A percentile compares a stretch with the other conserved stretches of the same genome.
phyloP scores from a whole-genome alignment of 2,888 invertebrate genomes.

The Drosophila pullipes region DNA sequence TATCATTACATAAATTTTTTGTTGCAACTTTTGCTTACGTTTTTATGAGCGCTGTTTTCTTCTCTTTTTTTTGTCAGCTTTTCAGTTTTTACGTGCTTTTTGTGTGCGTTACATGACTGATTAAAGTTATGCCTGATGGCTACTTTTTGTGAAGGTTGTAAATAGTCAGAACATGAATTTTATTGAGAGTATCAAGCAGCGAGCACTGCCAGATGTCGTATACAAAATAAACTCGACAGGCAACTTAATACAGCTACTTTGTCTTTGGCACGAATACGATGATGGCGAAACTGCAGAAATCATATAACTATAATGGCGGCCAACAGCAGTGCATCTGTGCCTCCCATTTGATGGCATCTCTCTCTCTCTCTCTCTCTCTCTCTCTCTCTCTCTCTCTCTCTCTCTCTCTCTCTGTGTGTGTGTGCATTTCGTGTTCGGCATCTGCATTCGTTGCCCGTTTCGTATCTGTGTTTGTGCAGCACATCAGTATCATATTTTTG shows the following conservation, averaged over 20 bases:
- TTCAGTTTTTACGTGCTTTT: neutral
- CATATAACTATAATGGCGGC: slow-evolving; percentile 42
- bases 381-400: neutral
- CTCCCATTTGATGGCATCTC: neutral
- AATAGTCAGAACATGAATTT: slow-evolving; percentile 38
- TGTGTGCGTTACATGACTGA: slow-evolving; percentile 4
- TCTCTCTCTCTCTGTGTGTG: neutral
- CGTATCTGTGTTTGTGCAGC: slow-evolving; percentile 28
- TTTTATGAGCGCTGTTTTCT: neutral
- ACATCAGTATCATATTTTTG: slow-evolving; percentile 8
- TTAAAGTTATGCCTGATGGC: slow-evolving; percentile 24
- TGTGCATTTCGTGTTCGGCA: slow-evolving; percentile 4
- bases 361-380: neutral
- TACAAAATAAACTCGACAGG: neutral
- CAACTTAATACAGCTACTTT: slow-evolving; percentile 22
- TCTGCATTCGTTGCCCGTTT: slow-evolving; percentile 6
- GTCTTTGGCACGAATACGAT: neutral
- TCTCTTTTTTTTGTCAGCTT: neutral
- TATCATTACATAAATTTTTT: slow-evolving; percentile 12
- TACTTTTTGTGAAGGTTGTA: slow-evolving; percentile 15
- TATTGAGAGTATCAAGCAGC: slow-evolving; percentile 34
- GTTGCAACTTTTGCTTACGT: slow-evolving; percentile 7
- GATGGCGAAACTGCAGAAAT: slow-evolving; percentile 12
- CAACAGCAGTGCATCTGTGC: slow-evolving; percentile 29
- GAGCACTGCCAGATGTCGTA: slow-evolving; percentile 8